Conservation (phyloP, 2,888 invertebrate species). For the Sylvicola cinctus region DNA sequence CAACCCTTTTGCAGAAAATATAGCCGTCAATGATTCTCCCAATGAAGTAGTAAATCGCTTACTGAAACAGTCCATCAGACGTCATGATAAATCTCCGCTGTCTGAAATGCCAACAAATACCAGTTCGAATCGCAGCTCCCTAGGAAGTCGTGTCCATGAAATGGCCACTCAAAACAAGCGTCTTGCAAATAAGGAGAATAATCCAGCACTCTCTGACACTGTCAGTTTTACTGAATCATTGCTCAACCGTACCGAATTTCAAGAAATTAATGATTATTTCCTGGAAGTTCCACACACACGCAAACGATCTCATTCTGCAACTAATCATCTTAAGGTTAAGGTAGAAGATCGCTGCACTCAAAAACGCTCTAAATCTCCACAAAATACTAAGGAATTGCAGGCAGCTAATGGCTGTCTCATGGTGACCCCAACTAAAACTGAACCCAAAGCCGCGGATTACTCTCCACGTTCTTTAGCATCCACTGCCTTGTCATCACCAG, state of each 20-base stretch:
- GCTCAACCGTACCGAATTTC: slow-evolving; percentile 16
- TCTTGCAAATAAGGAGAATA: slow-evolving; percentile 16
- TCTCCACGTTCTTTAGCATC: too few species aligned
- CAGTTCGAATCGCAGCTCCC: slow-evolving; percentile 12
- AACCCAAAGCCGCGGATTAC: too few species aligned
- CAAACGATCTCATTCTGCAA: neutral
- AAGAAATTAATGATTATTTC: slow-evolving; percentile 11
- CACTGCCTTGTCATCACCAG: neutral
- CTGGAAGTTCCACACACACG: neutral
- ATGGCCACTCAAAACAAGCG: neutral
- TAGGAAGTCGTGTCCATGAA: neutral
- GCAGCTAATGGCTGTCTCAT: neutral
- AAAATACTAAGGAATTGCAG: neutral
- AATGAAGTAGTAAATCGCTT: slow-evolving; percentile 14
- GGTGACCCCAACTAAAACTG: too few species aligned
- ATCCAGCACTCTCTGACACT: slow-evolving; percentile 15
- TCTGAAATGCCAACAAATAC: slow-evolving; percentile 5
- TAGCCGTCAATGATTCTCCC: slow-evolving; percentile 16
- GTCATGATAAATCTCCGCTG: neutral
- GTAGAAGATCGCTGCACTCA: neutral
- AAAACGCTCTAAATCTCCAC: neutral
- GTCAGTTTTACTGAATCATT: slow-evolving; percentile 20
- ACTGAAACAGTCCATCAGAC: slow-evolving; percentile 6
- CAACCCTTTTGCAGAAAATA: slow-evolving; percentile 11
- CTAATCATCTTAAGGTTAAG: neutral